A percentile compares a stretch with the other conserved stretches of the same genome.
These are phyloP conservation scores for Vulpes lagopus DNA, from an alignment of 2,113 vertebrate species.

Conservation along the genomic window DNA sequence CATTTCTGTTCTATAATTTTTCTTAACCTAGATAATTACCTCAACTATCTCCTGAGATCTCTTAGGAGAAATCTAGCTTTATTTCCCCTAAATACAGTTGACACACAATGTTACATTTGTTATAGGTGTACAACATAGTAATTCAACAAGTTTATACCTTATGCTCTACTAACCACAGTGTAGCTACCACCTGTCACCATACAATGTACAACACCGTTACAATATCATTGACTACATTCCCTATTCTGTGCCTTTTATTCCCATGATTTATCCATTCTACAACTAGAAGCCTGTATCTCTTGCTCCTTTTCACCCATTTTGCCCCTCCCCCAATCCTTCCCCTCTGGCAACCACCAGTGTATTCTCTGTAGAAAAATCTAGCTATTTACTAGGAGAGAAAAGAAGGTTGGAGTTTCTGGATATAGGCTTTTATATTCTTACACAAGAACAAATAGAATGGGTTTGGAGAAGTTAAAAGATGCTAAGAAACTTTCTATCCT, in stretches of 20 bases:
- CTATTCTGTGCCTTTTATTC: background rate
- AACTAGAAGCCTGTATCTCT: background rate
- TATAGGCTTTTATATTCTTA: background rate
- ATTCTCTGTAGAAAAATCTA: conserved; percentile 30
- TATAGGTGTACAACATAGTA: background rate
- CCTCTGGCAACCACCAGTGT: background rate
- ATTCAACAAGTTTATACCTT: background rate
- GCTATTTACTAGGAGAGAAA: conserved; percentile 35
- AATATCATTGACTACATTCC: background rate
- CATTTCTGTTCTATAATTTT: conserved; percentile 32
- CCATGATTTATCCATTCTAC: background rate
- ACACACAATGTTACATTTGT: background rate
- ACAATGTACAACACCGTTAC: background rate
- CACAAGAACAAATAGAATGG: background rate
- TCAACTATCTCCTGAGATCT: background rate
- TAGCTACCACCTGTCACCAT: background rate
- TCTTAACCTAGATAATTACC: conserved; percentile 24
- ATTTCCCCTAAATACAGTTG: background rate
- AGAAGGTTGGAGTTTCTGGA: background rate
- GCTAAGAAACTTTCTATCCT: background rate
- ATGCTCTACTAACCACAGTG: background rate
- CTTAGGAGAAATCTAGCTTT: conserved; percentile 27
- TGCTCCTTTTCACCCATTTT: background rate
- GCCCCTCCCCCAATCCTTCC: background rate
- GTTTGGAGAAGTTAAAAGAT: background rate